A percentile compares a stretch with the other conserved stretches of the same genome.
Evolutionary conservation across 2,888 invertebrate genomes (phyloP).

Genomic region (Chorisops tibialis): DNA sequence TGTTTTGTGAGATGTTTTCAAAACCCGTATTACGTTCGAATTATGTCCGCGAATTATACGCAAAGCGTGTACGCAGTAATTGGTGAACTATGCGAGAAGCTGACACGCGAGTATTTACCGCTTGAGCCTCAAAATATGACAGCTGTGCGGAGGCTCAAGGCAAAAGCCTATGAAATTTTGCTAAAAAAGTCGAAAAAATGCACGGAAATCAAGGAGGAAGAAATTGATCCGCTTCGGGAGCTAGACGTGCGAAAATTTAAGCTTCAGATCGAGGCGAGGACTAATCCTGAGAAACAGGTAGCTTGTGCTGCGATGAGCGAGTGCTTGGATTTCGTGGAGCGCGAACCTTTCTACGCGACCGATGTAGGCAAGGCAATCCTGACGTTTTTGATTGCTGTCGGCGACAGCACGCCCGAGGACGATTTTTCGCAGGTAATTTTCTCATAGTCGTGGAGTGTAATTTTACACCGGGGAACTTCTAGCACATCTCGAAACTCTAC

Average conservation of each 20-base stretch:
- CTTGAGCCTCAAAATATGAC: slow-evolving; percentile 30
- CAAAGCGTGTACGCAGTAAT: slow-evolving; percentile 42
- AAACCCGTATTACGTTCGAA: background rate
- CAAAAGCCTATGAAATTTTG: slow-evolving; percentile 40
- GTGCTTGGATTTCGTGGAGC: slow-evolving; percentile 35
- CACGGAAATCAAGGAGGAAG: slow-evolving; percentile 30
- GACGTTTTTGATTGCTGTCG: slow-evolving; percentile 33
- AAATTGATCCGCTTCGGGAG: slow-evolving; percentile 40
- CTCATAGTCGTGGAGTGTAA: no score
- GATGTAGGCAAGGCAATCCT: slow-evolving; percentile 38
- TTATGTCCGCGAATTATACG: slow-evolving; percentile 32
- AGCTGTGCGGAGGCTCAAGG: slow-evolving; percentile 39
- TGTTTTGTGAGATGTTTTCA: background rate
- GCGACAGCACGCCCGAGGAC: background rate
- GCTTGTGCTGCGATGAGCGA: slow-evolving; percentile 38
- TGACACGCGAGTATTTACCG: slow-evolving; percentile 33
- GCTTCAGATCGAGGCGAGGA: slow-evolving; percentile 38
- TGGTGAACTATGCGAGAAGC: slow-evolving; percentile 37
- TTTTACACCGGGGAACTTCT: no score
- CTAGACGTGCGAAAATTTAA: slow-evolving; percentile 40
- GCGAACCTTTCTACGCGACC: slow-evolving; percentile 37
- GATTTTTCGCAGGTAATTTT: no score
- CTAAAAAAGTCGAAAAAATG: slow-evolving; percentile 39
- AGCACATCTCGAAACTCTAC: no score
- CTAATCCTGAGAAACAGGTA: slow-evolving; percentile 34